Base-by-base conservation (phyloP, 2,888 invertebrate genomes). In the Cartodere bifasciata region DNA sequence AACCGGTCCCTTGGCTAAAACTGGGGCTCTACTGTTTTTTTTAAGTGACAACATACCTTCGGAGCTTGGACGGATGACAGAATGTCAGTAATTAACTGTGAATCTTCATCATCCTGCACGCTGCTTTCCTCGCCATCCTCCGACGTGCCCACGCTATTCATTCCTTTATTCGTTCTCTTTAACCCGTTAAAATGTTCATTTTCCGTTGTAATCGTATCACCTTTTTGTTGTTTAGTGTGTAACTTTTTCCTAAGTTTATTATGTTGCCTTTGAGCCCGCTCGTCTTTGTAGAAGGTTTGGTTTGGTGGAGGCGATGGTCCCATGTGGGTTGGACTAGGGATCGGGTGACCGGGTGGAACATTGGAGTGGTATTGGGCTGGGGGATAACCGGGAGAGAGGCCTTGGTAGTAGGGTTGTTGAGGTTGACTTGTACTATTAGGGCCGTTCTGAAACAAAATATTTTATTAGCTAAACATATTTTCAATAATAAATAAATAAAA, bases 71-170 rank as follows among this genome's bases (percentile, higher is more conserved):
- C 74, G 43, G 76, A 73, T 15, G 81, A 79, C 43, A 83, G 65
- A 54, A 79, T 67, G 50, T 83, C 82, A 24, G 76, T 68, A 37
- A 79, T 66, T 35, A 72, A 65, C 46, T 76, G 70, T 37, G 78
- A 78, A 46, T 74, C 72, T 41, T 82, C 82, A 38, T 83, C 81
- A 48, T 76, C 77, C 39, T 75, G 75, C 38, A 76, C 70, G 47
- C 79, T 73, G 25, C 76, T 76, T 48, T 82, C 80, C 48, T 81
- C 81, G 34, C 80, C 81, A 58, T 82, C 81, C 36, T 81, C 81
- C 22, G 78, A 78, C n/a, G 78, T 78, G n/a, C 77, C 78, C 31
- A 68, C 69, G 28, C 68, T 59, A 52, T 65, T 43, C 70, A 71
- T 47, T 53, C 69, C 51, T 59, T 67, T 53, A 54, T 61, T 56